Conservation (phyloP, 1,140 invertebrate species). For the Zaprionus ghesquierei region DNA sequence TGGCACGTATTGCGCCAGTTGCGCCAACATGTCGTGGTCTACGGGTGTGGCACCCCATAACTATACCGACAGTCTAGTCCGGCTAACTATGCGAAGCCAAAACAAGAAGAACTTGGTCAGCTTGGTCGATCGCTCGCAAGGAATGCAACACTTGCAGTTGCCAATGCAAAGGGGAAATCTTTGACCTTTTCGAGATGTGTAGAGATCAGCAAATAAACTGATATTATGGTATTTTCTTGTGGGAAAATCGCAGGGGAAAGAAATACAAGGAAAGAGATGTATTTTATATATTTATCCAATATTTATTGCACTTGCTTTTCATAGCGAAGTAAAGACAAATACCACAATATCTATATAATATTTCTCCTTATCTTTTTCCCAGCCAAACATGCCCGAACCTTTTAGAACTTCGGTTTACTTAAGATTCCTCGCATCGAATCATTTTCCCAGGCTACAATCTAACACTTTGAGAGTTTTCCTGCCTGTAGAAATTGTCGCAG, state of each 20-base stretch:
- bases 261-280: no score
- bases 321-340: no score
- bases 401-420: conserved; percentile 9
- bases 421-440: conserved; percentile 4
- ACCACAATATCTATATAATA: background rate
- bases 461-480: conserved; percentile 23
- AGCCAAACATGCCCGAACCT: conserved; percentile 13
- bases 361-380: background rate
- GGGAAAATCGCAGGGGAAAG: background rate
- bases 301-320: background rate
- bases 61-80: background rate
- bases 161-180: background rate
- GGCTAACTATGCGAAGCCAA: background rate
- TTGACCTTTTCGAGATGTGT: conserved; percentile 33
- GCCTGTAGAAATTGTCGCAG: conserved; percentile 11
- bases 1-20: conserved; percentile 43
- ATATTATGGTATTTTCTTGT: background rate
- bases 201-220: background rate
- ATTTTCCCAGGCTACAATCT: conserved; percentile 38
- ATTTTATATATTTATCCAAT: background rate
- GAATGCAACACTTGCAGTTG: conserved; percentile 22
- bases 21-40: conserved; percentile 29
- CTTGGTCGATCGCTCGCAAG: background rate
- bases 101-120: conserved; percentile 14
- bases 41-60: conserved; percentile 32